Evolutionary conservation across 2,888 invertebrate species (phyloP), one percentile per base, ranked within the genome.

Genomic region (Agrotis segetum): DNA sequence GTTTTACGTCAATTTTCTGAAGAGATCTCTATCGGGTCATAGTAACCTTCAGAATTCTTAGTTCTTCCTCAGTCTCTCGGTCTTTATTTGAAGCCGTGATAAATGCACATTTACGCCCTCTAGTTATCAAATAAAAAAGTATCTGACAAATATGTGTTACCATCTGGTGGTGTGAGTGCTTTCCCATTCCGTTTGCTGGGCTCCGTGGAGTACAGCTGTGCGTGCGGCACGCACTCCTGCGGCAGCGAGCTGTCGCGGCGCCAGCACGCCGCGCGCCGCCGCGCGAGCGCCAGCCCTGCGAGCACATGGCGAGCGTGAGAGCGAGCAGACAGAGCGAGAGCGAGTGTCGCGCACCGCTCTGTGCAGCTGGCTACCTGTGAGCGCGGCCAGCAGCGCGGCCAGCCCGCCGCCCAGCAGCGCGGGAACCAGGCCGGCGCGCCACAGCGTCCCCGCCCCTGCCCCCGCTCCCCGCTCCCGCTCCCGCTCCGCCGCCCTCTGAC

Each of bases 151-250:
- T 44, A 19, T n/a, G n/a, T 19, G 73, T 83, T 66, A 92, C 92
- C 89, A 47, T 90, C 89, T 0, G 91, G 90, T 3, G 93, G 91
- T 5, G 88, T 87, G 24, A 91, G 83, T 1, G 87, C 78, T 77
- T 94, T 92, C 7, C 90, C 92, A 76, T 88, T 91, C 24, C 89
- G 79, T 71, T 90, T 91, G 73, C 88, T 83, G 13, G 93, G 91
- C 74, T 91, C 93, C 3, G 92, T 90, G 71, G 90, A 85, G 84
- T 91, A 92, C 3, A 91, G 89, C 74, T 89, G 92, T 46, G 88
- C 71, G 72, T 85, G 91, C 62, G 87, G 86, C 71, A 56, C 73
- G 52, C 80, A 61, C 77, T 61, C 68, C 63, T 63, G 74, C 50
- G 69, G 85, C 77, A 68, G 77, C 58, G 75, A 76, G 76, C 82